Conservation (phyloP, 2,888 invertebrate genomes). For the Cerceris ruficornis region DNA sequence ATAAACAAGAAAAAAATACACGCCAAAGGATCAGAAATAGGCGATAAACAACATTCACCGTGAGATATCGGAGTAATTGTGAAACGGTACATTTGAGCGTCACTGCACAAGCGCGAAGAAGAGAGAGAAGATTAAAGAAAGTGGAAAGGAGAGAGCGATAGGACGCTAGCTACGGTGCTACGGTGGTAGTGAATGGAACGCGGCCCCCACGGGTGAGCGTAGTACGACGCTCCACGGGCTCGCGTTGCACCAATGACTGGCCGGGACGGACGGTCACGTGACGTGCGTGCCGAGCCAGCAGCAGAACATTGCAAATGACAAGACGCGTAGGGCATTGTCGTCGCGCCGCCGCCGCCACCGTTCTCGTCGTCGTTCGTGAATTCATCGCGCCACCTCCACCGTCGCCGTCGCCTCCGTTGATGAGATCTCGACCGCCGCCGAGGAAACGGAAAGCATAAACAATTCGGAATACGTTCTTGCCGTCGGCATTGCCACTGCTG, state of each 20-base stretch:
- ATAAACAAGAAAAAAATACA: not conserved
- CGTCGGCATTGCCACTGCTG: constrained; percentile 51
- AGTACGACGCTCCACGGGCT: constrained; percentile 71
- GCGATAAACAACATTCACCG: constrained; percentile 21
- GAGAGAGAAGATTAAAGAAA: constrained; percentile 30
- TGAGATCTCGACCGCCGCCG: constrained; percentile 48
- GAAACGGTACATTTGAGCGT: constrained; percentile 53
- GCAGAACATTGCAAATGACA: constrained; percentile 79
- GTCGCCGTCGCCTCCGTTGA: constrained; percentile 39
- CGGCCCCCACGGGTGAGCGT: constrained; percentile 75
- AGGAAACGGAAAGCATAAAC: constrained; percentile 31
- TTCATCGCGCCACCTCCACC: constrained; percentile 32
- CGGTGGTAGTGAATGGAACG: constrained; percentile 80
- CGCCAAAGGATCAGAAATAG: not conserved
- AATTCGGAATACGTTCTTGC: constrained; percentile 42
- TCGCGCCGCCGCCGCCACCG: constrained; percentile 60
- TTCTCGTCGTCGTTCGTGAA: constrained; percentile 40
- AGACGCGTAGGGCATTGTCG: constrained; percentile 77
- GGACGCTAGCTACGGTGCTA: constrained; percentile 71
- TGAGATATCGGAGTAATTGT: constrained; percentile 20
- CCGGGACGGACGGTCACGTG: constrained; percentile 73
- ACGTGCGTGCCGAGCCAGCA: constrained; percentile 75
- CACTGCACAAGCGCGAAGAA: constrained; percentile 51
- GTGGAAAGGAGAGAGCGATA: constrained; percentile 56
- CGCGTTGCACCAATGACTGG: constrained; percentile 69